Percentiles rank a stretch among this genome's conserved stretches.
phyloP scores from a whole-genome alignment of 92 coral and sea anemone genomes.

The Metridium senile region DNA sequence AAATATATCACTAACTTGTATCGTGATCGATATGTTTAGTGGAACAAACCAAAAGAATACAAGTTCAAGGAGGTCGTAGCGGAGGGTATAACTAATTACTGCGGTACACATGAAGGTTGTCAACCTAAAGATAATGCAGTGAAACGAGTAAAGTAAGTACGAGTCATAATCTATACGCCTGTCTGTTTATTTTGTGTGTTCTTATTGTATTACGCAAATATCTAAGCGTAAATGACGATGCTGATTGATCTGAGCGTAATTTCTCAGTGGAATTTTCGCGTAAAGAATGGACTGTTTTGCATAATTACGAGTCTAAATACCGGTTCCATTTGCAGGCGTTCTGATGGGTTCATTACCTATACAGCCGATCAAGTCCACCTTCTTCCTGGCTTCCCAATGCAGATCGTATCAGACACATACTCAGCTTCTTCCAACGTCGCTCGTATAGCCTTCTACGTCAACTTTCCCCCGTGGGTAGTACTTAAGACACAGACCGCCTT shows the following conservation, averaged over 20 bases:
- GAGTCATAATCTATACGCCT: neutral
- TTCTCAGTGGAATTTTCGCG: too few relatives aligned
- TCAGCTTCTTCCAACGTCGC: slow-evolving; percentile 26
- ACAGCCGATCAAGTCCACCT: slow-evolving; percentile 40
- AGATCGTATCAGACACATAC: slow-evolving; percentile 3
- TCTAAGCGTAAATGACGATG: too few relatives aligned
- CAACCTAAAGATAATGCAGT: too few relatives aligned
- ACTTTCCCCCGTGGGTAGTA: slow-evolving; percentile 31
- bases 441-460: slow-evolving; percentile 33
- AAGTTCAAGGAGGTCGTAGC: slow-evolving; percentile 48
- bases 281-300: too few relatives aligned
- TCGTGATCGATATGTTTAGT: too few relatives aligned
- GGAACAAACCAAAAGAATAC: slow-evolving; percentile 35
- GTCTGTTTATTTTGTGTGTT: neutral
- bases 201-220: too few relatives aligned
- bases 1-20: too few relatives aligned
- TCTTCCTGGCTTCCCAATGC: slow-evolving; percentile 43
- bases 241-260: too few relatives aligned
- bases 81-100: slow-evolving; percentile 34
- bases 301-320: too few relatives aligned
- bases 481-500: slow-evolving; percentile 14
- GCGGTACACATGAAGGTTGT: slow-evolving; percentile 16
- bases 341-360: slow-evolving; percentile 3
- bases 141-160: neutral
- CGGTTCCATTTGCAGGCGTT: slow-evolving; percentile 31